Base-by-base conservation (phyloP, 1,140 invertebrate species). In the Spodoptera frugiperda region DNA sequence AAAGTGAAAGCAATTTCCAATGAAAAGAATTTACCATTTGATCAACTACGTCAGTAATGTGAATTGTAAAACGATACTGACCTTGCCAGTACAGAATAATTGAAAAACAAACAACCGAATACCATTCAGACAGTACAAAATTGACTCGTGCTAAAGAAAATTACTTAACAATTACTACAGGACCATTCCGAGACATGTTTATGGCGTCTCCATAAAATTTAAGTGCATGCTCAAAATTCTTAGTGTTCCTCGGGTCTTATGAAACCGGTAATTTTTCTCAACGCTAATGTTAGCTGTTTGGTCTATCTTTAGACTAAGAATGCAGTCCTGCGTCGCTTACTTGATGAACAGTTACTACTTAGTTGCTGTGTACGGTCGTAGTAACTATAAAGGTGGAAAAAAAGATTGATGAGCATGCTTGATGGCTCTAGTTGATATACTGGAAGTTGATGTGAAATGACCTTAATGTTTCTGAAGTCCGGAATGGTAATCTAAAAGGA, bases 191-290 rank as follows among this genome's bases (percentile, higher is more conserved):
- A n/a, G 10, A 17, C 33, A 61, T n/a, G 12, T 61, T 61, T 44
- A 61, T 15, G 10, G 55, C 25, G n/a, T 61, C 59, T 44, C 30
- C 33, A 63, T 63, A 63, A 68, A 68, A 33, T 48, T 68, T 30
- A 25, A 68, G n/a, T 25, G n/a, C 46, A 15, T 30, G 44, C 10
- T 48, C 65, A 49, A 70, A 70, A 70, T 70, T 53, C 67, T 11
- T 39, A 11, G 25, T 15, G 19, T 12, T 10, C 14, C 11, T 15
- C 17, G 8, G 4, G 21, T 46, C 10, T 19, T 3, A 10, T 19
- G n/a, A n/a, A 57, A 72, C 68, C 68, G 68, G 68, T 57, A 19
- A 72, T 72, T 72, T 72, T 57, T 71, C 67, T 44, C 53, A 72
- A 54, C 30, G 33, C 17, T 72, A 54, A 70, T 70, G 67, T 54